These are phyloP conservation scores for Podiceps cristatus DNA, from an alignment of 2,113 vertebrate species.

Conservation along the genomic window DNA sequence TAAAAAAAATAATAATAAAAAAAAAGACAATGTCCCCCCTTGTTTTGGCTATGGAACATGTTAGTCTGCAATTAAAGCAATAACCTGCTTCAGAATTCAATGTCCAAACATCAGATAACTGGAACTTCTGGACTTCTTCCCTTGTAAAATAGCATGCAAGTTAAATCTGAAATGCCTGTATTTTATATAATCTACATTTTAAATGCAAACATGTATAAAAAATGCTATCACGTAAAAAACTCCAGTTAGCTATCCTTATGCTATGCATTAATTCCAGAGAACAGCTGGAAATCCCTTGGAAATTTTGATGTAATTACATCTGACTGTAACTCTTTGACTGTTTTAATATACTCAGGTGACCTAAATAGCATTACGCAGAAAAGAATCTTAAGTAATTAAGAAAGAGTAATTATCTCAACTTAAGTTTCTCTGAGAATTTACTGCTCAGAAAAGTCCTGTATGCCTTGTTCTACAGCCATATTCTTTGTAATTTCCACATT, in stretches of 20 bases:
- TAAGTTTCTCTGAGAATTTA: constrained; percentile 8
- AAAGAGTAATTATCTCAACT: background rate
- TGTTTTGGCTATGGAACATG: background rate
- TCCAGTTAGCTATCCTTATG: constrained; percentile 12
- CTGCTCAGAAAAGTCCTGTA: constrained; percentile 17
- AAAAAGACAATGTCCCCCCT: background rate
- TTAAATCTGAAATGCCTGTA: constrained; percentile 34
- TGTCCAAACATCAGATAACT: background rate
- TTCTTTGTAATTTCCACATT: background rate
- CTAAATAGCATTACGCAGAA: constrained; percentile 4
- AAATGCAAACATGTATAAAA: constrained; percentile 19
- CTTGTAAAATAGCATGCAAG: constrained; percentile 12
- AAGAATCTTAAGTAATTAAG: background rate
- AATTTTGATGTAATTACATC: constrained; percentile 52
- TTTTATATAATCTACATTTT: constrained; percentile 4
- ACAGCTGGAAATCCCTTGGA: constrained; percentile 50
- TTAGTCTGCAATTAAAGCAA: constrained; percentile 48
- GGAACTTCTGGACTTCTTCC: background rate
- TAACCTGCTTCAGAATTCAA: constrained; percentile 22
- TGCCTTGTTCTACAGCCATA: constrained; percentile 41
- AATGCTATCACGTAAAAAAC: background rate
- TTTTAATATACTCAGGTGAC: constrained; percentile 54
- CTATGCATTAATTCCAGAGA: constrained; percentile 68
- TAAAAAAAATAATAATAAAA: too few relatives aligned
- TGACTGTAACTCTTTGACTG: constrained; percentile 43